Percentiles rank a stretch among this genome's conserved stretches.
phyloP scores from a whole-genome alignment of 37 sponge, comb jelly and placozoan genomes.

The Hexactinellida sp. region DNA sequence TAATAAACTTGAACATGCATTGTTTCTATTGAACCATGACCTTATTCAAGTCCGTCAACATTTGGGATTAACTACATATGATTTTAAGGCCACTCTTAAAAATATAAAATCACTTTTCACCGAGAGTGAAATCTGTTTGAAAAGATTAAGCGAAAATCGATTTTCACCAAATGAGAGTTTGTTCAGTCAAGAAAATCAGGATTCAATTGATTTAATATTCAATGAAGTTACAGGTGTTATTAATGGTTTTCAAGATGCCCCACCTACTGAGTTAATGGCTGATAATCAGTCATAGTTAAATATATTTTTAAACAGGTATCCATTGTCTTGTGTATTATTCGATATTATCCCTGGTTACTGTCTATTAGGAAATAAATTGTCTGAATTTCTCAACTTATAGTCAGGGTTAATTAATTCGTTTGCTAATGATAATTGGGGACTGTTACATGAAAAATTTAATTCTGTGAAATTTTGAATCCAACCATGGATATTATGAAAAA shows the following conservation, averaged over 20 bases:
- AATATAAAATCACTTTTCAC: background rate
- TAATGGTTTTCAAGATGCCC: background rate
- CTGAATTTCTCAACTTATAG: too few species aligned
- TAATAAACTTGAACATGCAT: conserved; percentile 2
- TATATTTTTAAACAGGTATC: too few species aligned
- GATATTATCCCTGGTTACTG: too few species aligned
- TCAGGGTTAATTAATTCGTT: too few species aligned
- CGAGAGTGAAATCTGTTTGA: background rate
- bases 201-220: background rate
- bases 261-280: too few species aligned
- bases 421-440: too few species aligned
- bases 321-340: too few species aligned
- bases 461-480: too few species aligned
- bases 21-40: conserved; percentile 5
- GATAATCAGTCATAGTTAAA: background rate
- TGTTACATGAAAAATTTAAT: too few species aligned
- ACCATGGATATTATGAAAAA: too few species aligned
- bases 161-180: background rate
- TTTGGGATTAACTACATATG: background rate
- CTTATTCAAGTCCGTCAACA: background rate
- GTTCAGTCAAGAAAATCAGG: background rate
- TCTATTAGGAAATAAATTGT: too few species aligned
- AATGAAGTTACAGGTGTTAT: background rate
- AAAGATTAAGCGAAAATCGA: background rate
- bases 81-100: conserved; percentile 1